These are phyloP conservation scores for Mionectes macconnelli DNA, from an alignment of 2,113 vertebrate genomes.

Conservation along the genomic window DNA sequence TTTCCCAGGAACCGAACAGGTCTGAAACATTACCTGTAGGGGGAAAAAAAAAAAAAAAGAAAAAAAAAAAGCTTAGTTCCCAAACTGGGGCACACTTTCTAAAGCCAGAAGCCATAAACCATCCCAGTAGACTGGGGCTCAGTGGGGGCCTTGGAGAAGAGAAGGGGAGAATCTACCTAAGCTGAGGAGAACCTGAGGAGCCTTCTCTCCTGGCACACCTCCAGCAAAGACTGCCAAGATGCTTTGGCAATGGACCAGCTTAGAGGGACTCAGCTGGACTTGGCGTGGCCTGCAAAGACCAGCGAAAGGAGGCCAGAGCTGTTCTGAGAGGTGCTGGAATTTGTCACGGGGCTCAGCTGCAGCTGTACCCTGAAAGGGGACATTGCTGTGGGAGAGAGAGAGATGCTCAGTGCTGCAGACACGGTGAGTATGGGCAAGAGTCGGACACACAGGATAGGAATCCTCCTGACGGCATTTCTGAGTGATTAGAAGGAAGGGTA, in stretches of 20 bases:
- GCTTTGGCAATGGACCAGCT: not conserved
- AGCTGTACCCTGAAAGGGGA: not conserved
- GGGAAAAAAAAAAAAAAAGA: not conserved
- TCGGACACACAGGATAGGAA: rapidly evolving
- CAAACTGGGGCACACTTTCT: not conserved
- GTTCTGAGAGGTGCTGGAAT: not conserved
- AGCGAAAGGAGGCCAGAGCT: not conserved
- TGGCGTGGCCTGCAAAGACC: slow-evolving; percentile 1
- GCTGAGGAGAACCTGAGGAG: not conserved
- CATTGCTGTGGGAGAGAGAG: not conserved
- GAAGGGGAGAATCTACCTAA: not conserved
- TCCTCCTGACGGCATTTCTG: not conserved
- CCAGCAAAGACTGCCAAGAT: slow-evolving; percentile 2
- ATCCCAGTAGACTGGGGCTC: not conserved
- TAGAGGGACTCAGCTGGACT: slow-evolving; percentile 1
- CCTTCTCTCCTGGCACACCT: not conserved
- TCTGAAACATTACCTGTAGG: not conserved
- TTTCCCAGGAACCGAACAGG: not conserved
- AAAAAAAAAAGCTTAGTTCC: not conserved
- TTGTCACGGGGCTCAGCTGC: not conserved
- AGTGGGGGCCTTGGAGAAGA: not conserved
- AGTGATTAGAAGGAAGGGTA: not conserved
- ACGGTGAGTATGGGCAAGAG: rapidly evolving
- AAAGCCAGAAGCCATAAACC: not conserved
- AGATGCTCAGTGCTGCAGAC: not conserved